Evolutionary conservation across 2,797 vertebrate genomes (phyloP), one percentile per base, ranked within the genome.

Genomic region (Sebastes paucispinis): DNA sequence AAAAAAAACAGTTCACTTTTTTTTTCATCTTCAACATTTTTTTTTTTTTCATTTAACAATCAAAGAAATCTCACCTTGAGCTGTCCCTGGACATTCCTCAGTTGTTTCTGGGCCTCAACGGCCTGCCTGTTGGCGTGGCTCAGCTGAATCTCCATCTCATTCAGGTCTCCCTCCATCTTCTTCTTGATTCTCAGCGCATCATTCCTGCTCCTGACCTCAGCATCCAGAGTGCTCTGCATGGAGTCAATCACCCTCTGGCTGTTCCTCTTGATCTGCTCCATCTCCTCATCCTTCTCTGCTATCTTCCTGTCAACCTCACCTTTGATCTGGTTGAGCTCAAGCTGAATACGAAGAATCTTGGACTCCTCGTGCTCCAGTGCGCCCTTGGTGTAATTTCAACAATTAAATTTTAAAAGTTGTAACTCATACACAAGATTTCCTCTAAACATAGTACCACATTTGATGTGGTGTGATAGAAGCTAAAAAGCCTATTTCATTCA

Each of bases 111-210:
- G 65, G 96, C 84, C 82, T 98, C 97, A 58, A 93, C 91, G 64
- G 93, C 93, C 84, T 97, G 97, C 16, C 94, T 94, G 88, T 96
- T 98, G 87, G 97, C 92, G 63, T 96, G 97, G 79, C 96, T 96
- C 77, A 98, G 92, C 88, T 98, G 97, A 75, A 97, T 94, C 92
- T 98, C 97, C 96, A 97, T 95, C 88, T 97, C 97, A 27, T 96
- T 96, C 65, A 97, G 94, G 73, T 96, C 96, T 43, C 96, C 96
- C 77, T 97, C 97, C 97, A 96, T 97, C 93, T 97, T 98, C 95
- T 97, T 98, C 91, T 97, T 98, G 68, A 98, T 67, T 90, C 97
- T 95, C 70, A 97, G 76, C 50, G 97, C 96, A 50, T 98, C 96
- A 0, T 97, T 97, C 80, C 96, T 96, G 94, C 96, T 97, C 72